Conservation (phyloP, 1,140 invertebrate species). For the Asbolus verrucosus region DNA sequence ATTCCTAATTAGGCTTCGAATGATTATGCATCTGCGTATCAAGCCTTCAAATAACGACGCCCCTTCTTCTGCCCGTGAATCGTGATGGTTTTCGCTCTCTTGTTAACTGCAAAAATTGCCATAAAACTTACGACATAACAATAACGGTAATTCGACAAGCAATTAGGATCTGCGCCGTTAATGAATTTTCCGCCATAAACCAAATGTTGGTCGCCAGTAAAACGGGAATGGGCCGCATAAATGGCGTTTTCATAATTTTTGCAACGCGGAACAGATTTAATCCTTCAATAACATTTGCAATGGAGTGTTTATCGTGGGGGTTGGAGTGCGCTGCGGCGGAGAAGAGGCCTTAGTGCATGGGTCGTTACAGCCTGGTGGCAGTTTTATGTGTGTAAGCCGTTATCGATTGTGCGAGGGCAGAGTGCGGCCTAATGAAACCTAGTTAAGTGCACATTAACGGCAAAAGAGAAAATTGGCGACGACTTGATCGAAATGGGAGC, state of each 20-base stretch:
- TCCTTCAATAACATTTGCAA: not conserved
- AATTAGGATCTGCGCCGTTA: not conserved
- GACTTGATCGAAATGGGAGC: conserved; percentile 45
- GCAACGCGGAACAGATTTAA: not conserved
- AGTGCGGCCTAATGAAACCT: conserved; percentile 6
- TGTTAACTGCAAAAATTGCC: too few relatives aligned
- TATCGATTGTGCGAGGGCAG: conserved; percentile 18
- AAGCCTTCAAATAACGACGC: too few relatives aligned
- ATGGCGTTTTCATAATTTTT: conserved; percentile 8
- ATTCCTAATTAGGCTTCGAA: too few relatives aligned
- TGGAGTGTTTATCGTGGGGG: conserved; percentile 11
- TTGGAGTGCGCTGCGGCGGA: not conserved
- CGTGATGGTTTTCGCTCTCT: too few relatives aligned
- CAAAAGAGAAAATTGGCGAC: conserved; percentile 37
- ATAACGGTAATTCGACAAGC: too few relatives aligned
- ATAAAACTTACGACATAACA: too few relatives aligned
- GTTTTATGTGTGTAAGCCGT: not conserved
- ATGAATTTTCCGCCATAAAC: not conserved
- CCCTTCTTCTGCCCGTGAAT: too few relatives aligned
- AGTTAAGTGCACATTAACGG: conserved; percentile 25
- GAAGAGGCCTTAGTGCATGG: not conserved
- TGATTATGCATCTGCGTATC: too few relatives aligned
- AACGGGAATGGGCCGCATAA: not conserved
- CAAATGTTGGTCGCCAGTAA: not conserved
- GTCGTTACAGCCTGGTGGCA: not conserved